A percentile compares a stretch with the other conserved stretches of the same genome.
Conservation (phyloP, 2,888 invertebrate genomes). For the Dione vanillae region DNA sequence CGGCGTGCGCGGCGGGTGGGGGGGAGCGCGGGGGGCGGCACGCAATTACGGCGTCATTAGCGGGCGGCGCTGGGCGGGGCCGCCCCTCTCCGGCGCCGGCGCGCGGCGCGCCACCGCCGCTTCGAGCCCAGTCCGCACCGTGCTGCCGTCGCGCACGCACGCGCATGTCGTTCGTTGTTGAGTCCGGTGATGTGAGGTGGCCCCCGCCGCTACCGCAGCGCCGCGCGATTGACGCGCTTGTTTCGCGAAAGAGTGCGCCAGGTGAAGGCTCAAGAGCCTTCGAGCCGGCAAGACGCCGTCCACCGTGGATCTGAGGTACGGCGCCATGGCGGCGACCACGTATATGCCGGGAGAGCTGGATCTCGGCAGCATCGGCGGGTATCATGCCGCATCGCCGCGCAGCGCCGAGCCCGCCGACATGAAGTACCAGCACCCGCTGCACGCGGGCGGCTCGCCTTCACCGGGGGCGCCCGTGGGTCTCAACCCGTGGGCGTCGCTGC, state of each 20-base stretch:
- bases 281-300: slow-evolving; percentile 87
- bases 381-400: slow-evolving; percentile 93
- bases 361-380: slow-evolving; percentile 91
- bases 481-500: slow-evolving; percentile 93
- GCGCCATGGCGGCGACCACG: slow-evolving; percentile 97
- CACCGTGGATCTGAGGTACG: slow-evolving; percentile 86
- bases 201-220: slow-evolving; percentile 81
- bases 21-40: slow-evolving; percentile 50
- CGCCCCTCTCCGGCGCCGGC: slow-evolving; percentile 66
- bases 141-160: slow-evolving; percentile 85
- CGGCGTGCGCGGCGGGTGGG: slow-evolving; percentile 44
- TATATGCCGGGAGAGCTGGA: slow-evolving; percentile 96
- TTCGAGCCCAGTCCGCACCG: slow-evolving; percentile 75
- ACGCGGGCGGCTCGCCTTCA: slow-evolving; percentile 87
- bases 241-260: slow-evolving; percentile 78
- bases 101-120: slow-evolving; percentile 71
- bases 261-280: slow-evolving; percentile 83
- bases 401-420: slow-evolving; percentile 96
- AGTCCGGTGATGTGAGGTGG: slow-evolving; percentile 81
- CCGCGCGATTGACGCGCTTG: slow-evolving; percentile 78
- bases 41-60: slow-evolving; percentile 51
- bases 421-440: slow-evolving; percentile 97
- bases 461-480: slow-evolving; percentile 83
- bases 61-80: slow-evolving; percentile 74
- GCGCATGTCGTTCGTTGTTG: slow-evolving; percentile 84